Percentiles rank a stretch among this genome's conserved stretches.
Conservation (phyloP, 2,113 vertebrate genomes). For the Stigmatopora argus region DNA sequence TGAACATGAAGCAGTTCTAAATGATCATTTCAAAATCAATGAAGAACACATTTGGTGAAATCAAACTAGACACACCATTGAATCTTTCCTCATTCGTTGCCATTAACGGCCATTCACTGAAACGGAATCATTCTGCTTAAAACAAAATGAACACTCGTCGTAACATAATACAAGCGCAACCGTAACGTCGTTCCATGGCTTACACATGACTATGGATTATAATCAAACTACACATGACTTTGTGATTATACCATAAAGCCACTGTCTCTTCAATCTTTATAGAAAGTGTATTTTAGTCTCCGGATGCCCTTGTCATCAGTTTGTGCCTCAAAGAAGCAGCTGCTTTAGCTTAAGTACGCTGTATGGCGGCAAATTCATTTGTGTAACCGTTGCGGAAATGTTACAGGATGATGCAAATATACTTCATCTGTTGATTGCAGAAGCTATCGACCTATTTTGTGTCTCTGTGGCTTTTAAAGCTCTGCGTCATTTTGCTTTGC, state of each 20-base stretch:
- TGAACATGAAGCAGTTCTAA: constrained; percentile 12
- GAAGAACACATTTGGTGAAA: background rate
- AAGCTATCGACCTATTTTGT: constrained; percentile 36
- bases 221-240: constrained; percentile 14
- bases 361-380: constrained; percentile 12
- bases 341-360: constrained; percentile 45
- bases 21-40: constrained; percentile 16
- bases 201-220: background rate
- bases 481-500: constrained; percentile 44
- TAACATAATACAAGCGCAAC: constrained; percentile 1
- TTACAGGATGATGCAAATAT: constrained; percentile 50
- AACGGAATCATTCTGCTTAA: background rate
- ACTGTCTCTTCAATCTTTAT: constrained; percentile 26
- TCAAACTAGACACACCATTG: background rate
- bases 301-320: constrained; percentile 34
- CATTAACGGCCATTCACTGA: background rate
- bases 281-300: constrained; percentile 22
- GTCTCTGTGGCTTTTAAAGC: constrained; percentile 43
- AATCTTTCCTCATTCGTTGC: background rate
- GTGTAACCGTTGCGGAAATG: constrained; percentile 47
- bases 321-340: constrained; percentile 46
- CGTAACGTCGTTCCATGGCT: background rate
- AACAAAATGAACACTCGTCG: constrained; percentile 13
- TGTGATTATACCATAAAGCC: constrained; percentile 36
- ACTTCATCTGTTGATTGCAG: constrained; percentile 43